phyloP scores from a whole-genome alignment of 2,113 vertebrate genomes.

The Bubo blakistoni region DNA sequence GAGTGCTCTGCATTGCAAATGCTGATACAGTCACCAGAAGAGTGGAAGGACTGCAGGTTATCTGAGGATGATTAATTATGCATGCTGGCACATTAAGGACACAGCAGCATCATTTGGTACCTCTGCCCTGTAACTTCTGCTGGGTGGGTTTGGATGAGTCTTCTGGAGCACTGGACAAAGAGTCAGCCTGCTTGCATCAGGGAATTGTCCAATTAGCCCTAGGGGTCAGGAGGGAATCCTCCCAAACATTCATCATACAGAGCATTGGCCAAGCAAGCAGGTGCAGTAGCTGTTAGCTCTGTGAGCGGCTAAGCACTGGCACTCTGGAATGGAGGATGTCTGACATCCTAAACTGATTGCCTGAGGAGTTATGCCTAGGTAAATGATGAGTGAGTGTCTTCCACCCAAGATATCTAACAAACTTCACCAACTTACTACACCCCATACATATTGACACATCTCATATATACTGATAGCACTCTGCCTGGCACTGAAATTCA shows the following conservation, averaged over 20 bases:
- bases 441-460: neutral
- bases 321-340: neutral
- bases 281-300: neutral
- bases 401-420: neutral
- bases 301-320: neutral
- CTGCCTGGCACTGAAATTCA: neutral
- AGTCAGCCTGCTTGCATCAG: neutral
- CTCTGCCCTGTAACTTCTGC: neutral
- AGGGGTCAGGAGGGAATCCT: neutral
- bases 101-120: neutral
- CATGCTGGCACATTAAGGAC: neutral
- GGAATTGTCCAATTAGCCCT: neutral
- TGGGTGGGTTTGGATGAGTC: neutral
- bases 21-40: conserved; percentile 42
- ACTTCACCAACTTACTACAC: neutral
- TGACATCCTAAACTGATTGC: neutral
- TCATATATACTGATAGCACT: neutral
- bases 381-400: neutral
- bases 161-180: neutral
- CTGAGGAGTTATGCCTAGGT: neutral
- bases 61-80: conserved; percentile 38
- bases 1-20: conserved; percentile 57
- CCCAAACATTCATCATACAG: neutral
- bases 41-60: conserved; percentile 25
- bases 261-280: neutral